phyloP scores from a whole-genome alignment of 2,797 vertebrate genomes.

The Enteromius thamalakanensis region DNA sequence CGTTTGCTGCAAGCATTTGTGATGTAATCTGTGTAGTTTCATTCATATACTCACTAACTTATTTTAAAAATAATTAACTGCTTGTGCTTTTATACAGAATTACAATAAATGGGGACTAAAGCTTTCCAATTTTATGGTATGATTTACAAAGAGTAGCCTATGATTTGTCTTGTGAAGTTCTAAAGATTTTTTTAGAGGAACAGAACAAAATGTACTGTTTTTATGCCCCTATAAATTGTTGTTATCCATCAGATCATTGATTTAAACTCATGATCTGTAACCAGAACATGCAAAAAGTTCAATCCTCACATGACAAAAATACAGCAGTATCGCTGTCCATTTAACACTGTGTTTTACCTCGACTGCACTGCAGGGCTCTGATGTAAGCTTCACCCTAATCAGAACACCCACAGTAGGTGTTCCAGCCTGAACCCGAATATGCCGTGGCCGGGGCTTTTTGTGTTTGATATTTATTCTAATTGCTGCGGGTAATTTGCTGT shows the following conservation, averaged over 20 bases:
- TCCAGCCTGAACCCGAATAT: slow-evolving; percentile 22
- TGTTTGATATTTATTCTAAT: slow-evolving; percentile 73
- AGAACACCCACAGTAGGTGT: slow-evolving; percentile 50
- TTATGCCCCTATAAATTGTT: not conserved
- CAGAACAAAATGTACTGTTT: not conserved
- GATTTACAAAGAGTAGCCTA: not conserved
- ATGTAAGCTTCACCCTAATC: slow-evolving; percentile 48
- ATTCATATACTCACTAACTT: not conserved
- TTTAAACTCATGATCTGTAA: not conserved
- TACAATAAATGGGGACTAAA: not conserved
- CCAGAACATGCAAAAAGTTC: slow-evolving; percentile 1
- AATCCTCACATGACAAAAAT: slow-evolving; percentile 22
- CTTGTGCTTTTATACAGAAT: not conserved
- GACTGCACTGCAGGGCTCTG: slow-evolving; percentile 16
- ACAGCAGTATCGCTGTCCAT: slow-evolving; percentile 37
- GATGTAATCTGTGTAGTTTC: not conserved
- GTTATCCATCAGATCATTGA: not conserved
- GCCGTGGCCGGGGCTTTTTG: slow-evolving; percentile 49
- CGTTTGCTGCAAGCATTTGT: slow-evolving; percentile 20
- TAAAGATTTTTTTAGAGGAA: not conserved
- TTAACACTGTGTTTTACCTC: slow-evolving; percentile 39
- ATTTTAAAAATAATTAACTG: not conserved
- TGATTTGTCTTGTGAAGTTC: not conserved
- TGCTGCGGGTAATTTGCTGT: slow-evolving; percentile 81
- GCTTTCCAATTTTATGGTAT: not conserved